Conservation (phyloP, 2,888 invertebrate species). For the Sesia bembeciformis region DNA sequence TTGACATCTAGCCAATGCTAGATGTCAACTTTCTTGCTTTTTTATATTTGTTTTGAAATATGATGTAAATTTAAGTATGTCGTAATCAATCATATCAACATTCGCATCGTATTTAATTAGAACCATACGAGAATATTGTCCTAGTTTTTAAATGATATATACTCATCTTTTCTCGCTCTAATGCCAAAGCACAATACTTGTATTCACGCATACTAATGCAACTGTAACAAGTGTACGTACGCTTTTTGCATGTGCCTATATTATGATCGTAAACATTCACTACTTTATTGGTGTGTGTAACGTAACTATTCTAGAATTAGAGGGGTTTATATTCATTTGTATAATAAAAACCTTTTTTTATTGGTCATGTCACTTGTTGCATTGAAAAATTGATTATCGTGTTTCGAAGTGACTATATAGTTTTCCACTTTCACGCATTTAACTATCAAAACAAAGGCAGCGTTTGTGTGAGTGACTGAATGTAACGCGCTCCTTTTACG, state of each 20-base stretch:
- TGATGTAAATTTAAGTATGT: not conserved
- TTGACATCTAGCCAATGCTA: not conserved
- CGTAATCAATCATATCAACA: conserved; percentile 33
- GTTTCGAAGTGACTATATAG: too few species aligned
- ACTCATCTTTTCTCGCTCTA: conserved; percentile 63
- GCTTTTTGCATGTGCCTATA: conserved; percentile 5
- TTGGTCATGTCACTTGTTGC: too few species aligned
- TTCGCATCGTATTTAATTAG: conserved; percentile 41
- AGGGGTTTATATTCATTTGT: not conserved
- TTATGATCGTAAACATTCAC: conserved; percentile 19
- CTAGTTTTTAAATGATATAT: conserved; percentile 60
- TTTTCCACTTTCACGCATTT: too few species aligned
- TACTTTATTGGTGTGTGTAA: not conserved
- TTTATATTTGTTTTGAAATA: not conserved
- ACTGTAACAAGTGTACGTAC: conserved; percentile 6
- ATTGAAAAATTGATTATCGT: too few species aligned
- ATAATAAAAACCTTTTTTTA: too few species aligned
- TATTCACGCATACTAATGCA: conserved; percentile 41
- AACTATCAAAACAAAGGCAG: not conserved
- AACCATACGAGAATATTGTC: conserved; percentile 52
- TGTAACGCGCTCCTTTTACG: not conserved
- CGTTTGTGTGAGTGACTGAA: not conserved
- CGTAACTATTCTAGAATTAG: not conserved
- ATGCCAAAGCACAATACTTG: conserved; percentile 57
- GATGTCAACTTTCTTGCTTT: not conserved